Percentiles rank a stretch among this genome's conserved stretches.
phyloP scores from a whole-genome alignment of 2,888 invertebrate genomes.

The Chloroclystis v-ata region DNA sequence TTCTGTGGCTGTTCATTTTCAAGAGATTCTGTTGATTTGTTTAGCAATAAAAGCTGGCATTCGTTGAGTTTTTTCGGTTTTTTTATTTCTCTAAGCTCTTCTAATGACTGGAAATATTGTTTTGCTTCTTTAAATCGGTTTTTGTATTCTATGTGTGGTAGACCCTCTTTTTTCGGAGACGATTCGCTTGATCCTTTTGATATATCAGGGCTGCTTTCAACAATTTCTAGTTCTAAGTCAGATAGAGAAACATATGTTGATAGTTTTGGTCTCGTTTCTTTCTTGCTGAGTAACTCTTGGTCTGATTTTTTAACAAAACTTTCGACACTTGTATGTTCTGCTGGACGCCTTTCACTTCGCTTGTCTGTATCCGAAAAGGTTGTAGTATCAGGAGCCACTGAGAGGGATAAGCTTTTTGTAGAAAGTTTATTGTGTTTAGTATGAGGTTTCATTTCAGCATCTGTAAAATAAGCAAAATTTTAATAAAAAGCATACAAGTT shows the following conservation, averaged over 20 bases:
- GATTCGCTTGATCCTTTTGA: constrained; percentile 44
- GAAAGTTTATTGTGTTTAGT: constrained; percentile 14
- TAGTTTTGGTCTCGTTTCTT: constrained; percentile 41
- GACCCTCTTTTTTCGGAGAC: constrained; percentile 44
- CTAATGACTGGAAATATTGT: constrained; percentile 70
- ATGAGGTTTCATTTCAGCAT: constrained; percentile 39
- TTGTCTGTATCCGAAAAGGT: constrained; percentile 36
- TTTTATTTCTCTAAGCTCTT: constrained; percentile 57
- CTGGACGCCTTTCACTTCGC: constrained; percentile 34
- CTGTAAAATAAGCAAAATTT: constrained; percentile 33
- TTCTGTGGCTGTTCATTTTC: constrained; percentile 45
- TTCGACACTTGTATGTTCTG: constrained; percentile 37
- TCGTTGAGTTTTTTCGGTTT: constrained; percentile 58
- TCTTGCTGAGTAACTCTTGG: constrained; percentile 42
- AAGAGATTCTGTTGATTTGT: constrained; percentile 61
- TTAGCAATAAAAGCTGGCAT: constrained; percentile 56
- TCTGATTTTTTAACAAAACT: constrained; percentile 39
- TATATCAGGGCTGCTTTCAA: constrained; percentile 50
- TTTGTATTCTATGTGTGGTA: constrained; percentile 58
- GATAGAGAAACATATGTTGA: constrained; percentile 58
- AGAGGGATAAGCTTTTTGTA: constrained; percentile 13
- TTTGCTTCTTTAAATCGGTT: constrained; percentile 70
- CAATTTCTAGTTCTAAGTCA: constrained; percentile 68
- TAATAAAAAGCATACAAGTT: too few species aligned
- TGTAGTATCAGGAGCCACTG: constrained; percentile 11